Percentiles rank a stretch among this genome's conserved stretches.
Conservation (phyloP, 2,888 invertebrate species). For the Eupithecia vulgata region DNA sequence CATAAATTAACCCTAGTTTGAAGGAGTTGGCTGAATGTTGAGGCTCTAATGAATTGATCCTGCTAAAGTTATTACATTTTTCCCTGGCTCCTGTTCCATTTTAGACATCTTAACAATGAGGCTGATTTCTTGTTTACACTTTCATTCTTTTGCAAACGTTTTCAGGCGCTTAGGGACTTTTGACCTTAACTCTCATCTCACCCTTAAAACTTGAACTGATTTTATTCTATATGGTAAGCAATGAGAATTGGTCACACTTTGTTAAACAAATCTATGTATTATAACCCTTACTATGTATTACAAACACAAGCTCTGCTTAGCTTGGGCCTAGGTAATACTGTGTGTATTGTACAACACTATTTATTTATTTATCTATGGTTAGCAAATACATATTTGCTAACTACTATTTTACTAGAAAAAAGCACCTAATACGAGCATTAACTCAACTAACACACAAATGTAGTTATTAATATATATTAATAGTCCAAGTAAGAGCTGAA, state of each 20-base stretch:
- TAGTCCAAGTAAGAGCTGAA: not conserved
- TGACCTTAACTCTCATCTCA: too few species aligned
- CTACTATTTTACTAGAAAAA: not conserved
- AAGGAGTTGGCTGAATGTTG: slow-evolving; percentile 26
- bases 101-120: not conserved
- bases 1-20: slow-evolving; percentile 36
- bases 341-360: too few species aligned
- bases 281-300: too few species aligned
- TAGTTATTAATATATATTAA: not conserved
- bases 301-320: too few species aligned
- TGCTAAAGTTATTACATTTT: not conserved
- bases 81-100: not conserved
- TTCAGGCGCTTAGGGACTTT: not conserved
- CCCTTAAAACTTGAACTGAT: too few species aligned
- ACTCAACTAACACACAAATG: not conserved
- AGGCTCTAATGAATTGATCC: slow-evolving; percentile 21
- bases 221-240: too few species aligned
- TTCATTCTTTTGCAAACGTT: not conserved
- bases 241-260: too few species aligned
- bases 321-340: too few species aligned
- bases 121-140: not conserved
- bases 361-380: too few species aligned
- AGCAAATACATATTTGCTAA: too few species aligned
- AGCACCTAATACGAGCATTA: not conserved
- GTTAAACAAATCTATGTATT: too few species aligned